phyloP scores from a whole-genome alignment of 2,888 invertebrate genomes.

The Bembecia ichneumoniformis region DNA sequence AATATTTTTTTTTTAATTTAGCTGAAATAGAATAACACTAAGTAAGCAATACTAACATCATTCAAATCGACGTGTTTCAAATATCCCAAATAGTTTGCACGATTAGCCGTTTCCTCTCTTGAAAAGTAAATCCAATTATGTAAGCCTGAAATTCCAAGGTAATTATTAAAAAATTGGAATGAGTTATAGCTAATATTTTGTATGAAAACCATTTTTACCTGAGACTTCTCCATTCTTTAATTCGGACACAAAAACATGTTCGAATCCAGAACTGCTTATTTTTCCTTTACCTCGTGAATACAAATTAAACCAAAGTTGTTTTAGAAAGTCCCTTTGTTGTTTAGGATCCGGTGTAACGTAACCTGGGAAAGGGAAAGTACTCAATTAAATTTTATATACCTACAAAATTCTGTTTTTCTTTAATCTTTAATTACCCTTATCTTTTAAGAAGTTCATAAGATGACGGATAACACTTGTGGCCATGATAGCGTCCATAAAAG shows the following conservation, averaged over 20 bases:
- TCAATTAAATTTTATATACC: neutral
- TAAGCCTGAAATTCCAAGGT: slow-evolving; percentile 69
- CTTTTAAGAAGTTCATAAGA: slow-evolving; percentile 77
- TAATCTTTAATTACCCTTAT: slow-evolving; percentile 52
- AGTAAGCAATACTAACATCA: slow-evolving; percentile 70
- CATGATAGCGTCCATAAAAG: slow-evolving; percentile 83
- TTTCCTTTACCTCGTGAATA: slow-evolving; percentile 85
- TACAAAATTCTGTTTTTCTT: neutral
- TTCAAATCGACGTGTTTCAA: slow-evolving; percentile 79
- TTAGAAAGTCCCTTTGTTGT: slow-evolving; percentile 80
- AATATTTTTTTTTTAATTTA: neutral
- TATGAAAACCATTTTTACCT: slow-evolving; percentile 24
- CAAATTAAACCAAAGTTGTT: slow-evolving; percentile 84
- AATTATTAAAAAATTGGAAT: neutral
- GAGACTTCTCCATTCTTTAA: slow-evolving; percentile 82
- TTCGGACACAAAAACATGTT: slow-evolving; percentile 93
- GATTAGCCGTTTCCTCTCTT: slow-evolving; percentile 79
- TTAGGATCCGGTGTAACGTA: slow-evolving; percentile 75
- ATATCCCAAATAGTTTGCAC: slow-evolving; percentile 85
- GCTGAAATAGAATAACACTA: neutral
- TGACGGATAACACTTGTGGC: slow-evolving; percentile 82
- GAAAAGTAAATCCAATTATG: slow-evolving; percentile 94
- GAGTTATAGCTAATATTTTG: no score
- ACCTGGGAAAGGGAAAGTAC: slow-evolving; percentile 41
- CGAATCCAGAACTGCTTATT: slow-evolving; percentile 91